Conservation (phyloP, 2,797 vertebrate genomes). For the Eidolon dupreanum region DNA sequence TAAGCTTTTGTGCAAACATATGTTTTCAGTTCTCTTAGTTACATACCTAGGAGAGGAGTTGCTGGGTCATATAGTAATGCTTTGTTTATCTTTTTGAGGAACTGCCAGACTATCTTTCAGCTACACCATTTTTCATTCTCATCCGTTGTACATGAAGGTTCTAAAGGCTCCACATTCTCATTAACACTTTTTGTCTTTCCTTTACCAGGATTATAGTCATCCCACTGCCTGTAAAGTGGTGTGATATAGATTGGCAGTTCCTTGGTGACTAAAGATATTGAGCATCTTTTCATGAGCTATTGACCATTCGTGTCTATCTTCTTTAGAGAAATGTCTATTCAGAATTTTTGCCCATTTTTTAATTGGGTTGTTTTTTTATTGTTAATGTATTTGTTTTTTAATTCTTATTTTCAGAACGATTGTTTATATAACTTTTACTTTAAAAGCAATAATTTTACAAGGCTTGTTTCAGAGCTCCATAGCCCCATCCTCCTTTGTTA, state of each 20-base stretch:
- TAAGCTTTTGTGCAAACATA: background rate
- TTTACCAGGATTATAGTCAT: background rate
- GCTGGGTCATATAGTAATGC: background rate
- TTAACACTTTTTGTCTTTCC: background rate
- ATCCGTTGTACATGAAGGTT: background rate
- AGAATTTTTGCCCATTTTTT: background rate
- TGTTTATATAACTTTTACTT: background rate
- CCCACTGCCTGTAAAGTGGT: background rate
- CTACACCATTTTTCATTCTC: background rate
- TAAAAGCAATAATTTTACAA: background rate
- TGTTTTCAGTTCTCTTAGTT: background rate
- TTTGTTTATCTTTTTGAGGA: background rate
- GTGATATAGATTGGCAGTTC: background rate
- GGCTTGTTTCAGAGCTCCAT: background rate
- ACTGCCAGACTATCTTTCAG: background rate
- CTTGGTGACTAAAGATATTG: background rate
- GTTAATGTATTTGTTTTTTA: background rate
- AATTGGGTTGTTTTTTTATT: background rate
- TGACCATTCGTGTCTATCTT: background rate
- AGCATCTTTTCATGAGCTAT: background rate
- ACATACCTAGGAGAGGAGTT: background rate
- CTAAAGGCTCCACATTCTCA: background rate
- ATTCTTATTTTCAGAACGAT: background rate
- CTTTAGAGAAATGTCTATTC: background rate
- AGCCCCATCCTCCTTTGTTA: background rate